These are phyloP conservation scores for Antechinus flavipes DNA, from an alignment of 2,113 vertebrate species.

Conservation along the genomic window DNA sequence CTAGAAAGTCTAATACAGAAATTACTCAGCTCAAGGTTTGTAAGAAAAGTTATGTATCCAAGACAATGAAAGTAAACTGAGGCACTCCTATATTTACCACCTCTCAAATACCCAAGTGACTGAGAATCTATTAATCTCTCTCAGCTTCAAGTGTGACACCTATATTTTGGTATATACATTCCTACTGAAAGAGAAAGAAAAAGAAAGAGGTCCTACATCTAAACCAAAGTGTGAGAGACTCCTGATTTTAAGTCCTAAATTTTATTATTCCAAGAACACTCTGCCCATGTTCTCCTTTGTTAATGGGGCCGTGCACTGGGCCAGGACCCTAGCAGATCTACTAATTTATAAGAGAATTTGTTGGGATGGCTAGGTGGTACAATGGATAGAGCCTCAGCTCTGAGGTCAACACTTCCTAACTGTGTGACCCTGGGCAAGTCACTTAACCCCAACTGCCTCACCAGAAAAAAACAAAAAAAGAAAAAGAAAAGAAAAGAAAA, in stretches of 20 bases:
- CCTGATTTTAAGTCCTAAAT: neutral
- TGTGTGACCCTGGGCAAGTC: too few relatives aligned
- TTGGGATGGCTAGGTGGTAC: too few relatives aligned
- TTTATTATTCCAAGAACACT: neutral
- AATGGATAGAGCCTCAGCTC: too few relatives aligned
- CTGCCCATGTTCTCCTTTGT: neutral
- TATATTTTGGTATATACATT: neutral
- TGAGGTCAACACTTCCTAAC: too few relatives aligned
- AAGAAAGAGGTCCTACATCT: neutral
- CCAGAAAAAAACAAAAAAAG: too few relatives aligned
- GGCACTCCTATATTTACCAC: neutral
- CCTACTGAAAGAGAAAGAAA: neutral
- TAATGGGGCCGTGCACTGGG: neutral
- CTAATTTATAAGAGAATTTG: too few relatives aligned
- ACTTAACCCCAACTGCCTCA: too few relatives aligned
- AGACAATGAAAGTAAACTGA: neutral
- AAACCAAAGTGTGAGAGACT: neutral
- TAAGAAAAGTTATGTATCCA: neutral
- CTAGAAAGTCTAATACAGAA: neutral
- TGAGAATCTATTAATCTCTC: neutral
- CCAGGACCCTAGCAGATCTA: neutral
- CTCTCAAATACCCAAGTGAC: neutral
- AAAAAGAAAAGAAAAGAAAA: too few relatives aligned
- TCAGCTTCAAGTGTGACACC: neutral
- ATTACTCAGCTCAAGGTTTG: neutral